phyloP scores from a whole-genome alignment of 1,140 invertebrate species.

The Armadillidium nasatum region DNA sequence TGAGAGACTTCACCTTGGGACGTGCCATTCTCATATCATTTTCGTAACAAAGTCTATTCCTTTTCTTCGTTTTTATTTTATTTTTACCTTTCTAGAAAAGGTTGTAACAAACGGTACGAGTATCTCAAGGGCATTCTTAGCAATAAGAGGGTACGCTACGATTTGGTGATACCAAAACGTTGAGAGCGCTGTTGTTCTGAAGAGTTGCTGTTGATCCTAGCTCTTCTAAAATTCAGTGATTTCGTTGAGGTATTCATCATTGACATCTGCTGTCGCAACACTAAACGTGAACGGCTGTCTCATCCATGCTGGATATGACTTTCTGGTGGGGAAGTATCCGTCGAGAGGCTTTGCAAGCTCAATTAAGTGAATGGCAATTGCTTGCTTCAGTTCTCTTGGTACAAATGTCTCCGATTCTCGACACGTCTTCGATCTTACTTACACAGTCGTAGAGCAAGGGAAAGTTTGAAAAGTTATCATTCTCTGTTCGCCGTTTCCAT shows the following conservation, averaged over 20 bases:
- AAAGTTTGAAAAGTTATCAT: slow-evolving; percentile 41
- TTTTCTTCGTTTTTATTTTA: slow-evolving; percentile 18
- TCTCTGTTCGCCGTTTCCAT: slow-evolving; percentile 40
- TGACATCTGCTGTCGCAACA: slow-evolving; percentile 29
- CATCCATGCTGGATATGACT: slow-evolving; percentile 31
- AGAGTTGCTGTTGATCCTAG: slow-evolving; percentile 21
- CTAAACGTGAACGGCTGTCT: slow-evolving; percentile 29
- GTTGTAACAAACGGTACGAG: neutral
- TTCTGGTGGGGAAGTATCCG: slow-evolving; percentile 11
- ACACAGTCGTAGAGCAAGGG: slow-evolving; percentile 31
- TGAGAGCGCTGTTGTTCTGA: slow-evolving; percentile 23
- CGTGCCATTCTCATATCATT: slow-evolving; percentile 19
- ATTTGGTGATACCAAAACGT: slow-evolving; percentile 3
- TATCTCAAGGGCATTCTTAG: neutral
- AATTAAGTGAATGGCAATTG: slow-evolving; percentile 18
- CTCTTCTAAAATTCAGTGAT: neutral
- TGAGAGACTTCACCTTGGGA: slow-evolving; percentile 13
- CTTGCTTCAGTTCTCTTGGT: slow-evolving; percentile 29
- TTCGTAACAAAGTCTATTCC: slow-evolving; percentile 12
- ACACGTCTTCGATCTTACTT: slow-evolving; percentile 29
- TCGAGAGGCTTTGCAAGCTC: slow-evolving; percentile 21
- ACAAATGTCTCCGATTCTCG: slow-evolving; percentile 27
- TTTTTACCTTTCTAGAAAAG: neutral
- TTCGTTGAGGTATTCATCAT: neutral
- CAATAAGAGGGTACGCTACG: neutral